These are phyloP conservation scores for Pseudococcus jackbeardsleyi DNA, from an alignment of 2,888 invertebrate species.

Conservation along the genomic window DNA sequence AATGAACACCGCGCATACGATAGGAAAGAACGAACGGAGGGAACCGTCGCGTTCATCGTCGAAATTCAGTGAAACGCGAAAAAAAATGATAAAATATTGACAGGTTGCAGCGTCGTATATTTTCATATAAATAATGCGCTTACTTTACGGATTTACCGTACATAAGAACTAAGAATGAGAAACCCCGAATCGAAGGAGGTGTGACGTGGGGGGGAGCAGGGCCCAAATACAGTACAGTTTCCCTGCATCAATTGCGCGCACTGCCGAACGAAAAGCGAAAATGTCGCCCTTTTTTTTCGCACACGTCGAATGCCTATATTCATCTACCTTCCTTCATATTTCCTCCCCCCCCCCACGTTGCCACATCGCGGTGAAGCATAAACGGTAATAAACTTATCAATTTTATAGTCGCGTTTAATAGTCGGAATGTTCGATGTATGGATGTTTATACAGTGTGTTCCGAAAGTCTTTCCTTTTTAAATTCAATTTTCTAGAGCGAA, in stretches of 20 bases:
- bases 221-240: neutral
- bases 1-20: neutral
- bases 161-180: neutral
- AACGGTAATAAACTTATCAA: constrained; percentile 41
- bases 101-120: constrained; percentile 40
- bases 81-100: constrained; percentile 56
- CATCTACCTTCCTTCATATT: neutral
- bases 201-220: neutral
- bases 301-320: neutral
- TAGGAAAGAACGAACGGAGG: neutral
- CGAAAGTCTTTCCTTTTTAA: neutral
- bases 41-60: neutral
- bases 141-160: constrained; percentile 40
- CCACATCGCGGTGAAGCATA: neutral
- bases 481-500: too few species aligned
- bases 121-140: constrained; percentile 43
- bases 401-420: constrained; percentile 34
- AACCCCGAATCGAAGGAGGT: neutral
- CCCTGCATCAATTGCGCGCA: constrained; percentile 5
- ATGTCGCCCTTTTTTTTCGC: neutral
- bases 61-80: constrained; percentile 37
- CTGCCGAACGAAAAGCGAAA: neutral
- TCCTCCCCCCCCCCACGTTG: neutral
- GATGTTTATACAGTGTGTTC: neutral
- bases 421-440: constrained; percentile 2